Evolutionary conservation across 2,797 vertebrate species (phyloP).

Genomic region (Nannoperca australis): DNA sequence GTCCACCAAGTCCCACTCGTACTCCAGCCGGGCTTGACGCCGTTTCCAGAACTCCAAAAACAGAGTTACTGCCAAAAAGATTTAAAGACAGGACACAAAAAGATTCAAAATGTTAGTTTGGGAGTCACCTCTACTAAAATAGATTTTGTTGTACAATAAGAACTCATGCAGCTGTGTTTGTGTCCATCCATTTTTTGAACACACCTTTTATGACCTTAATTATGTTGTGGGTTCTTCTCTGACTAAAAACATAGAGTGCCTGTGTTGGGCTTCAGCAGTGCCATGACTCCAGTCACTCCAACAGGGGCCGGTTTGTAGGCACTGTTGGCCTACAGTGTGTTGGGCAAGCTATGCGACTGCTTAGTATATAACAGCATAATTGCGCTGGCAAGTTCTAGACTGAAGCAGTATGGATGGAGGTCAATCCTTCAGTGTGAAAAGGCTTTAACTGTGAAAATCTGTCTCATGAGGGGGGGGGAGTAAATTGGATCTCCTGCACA

Average conservation of each 20-base stretch:
- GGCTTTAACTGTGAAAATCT: conserved; percentile 60
- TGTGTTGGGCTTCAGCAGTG: conserved; percentile 16
- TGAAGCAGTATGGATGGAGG: conserved; percentile 21
- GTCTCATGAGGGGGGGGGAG: conserved; percentile 22
- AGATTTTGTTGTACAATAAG: neutral
- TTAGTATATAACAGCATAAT: conserved; percentile 36
- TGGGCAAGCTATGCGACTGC: neutral
- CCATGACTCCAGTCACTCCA: neutral
- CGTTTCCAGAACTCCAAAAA: conserved; percentile 90
- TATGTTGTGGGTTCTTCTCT: neutral
- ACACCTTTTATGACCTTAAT: neutral
- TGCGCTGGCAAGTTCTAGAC: conserved; percentile 37
- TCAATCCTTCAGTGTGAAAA: conserved; percentile 46
- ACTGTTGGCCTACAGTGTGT: conserved; percentile 1
- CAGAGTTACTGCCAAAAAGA: conserved; percentile 81
- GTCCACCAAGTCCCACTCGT: conserved; percentile 88
- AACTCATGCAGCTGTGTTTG: neutral
- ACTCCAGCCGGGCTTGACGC: conserved; percentile 86
- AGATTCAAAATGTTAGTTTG: neutral
- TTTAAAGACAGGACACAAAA: neutral
- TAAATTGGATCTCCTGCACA: conserved; percentile 15
- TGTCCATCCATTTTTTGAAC: neutral
- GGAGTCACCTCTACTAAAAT: neutral
- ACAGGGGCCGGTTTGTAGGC: neutral
- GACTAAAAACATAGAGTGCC: conserved; percentile 11